Conservation (phyloP, 1,140 invertebrate species). For the Cydia splendana region DNA sequence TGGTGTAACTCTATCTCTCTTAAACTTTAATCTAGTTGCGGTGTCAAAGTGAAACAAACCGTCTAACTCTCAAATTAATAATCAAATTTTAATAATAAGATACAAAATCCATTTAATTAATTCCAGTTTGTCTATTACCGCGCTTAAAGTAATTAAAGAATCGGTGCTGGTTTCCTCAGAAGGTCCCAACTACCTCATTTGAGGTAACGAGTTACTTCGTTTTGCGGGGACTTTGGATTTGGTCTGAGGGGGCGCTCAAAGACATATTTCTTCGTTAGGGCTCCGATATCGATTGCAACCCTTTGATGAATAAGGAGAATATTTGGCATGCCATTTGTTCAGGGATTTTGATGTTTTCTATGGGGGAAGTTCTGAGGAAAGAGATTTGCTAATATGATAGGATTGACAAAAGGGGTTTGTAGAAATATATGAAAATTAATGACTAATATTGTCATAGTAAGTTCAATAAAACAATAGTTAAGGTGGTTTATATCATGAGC, state of each 20-base stretch:
- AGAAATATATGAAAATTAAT: background rate
- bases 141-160: conserved; percentile 31
- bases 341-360: conserved; percentile 18
- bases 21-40: background rate
- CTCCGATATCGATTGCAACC: conserved; percentile 37
- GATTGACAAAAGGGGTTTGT: background rate
- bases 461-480: no score
- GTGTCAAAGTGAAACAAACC: background rate
- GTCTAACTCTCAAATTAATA: background rate
- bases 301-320: conserved; percentile 17
- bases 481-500: no score
- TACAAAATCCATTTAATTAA: conserved; percentile 29
- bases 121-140: conserved; percentile 30
- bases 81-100: conserved; percentile 10
- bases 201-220: conserved; percentile 5
- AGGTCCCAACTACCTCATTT: background rate
- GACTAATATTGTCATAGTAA: no score
- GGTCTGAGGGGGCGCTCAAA: conserved; percentile 33
- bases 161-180: background rate
- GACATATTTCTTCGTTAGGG: conserved; percentile 39
- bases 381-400: background rate
- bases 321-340: conserved; percentile 20
- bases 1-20: background rate
- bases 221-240: background rate
- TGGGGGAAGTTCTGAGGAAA: background rate